Evolutionary conservation across 1,140 invertebrate species (phyloP).

Genomic region (Pseudachorutes palmiensis): DNA sequence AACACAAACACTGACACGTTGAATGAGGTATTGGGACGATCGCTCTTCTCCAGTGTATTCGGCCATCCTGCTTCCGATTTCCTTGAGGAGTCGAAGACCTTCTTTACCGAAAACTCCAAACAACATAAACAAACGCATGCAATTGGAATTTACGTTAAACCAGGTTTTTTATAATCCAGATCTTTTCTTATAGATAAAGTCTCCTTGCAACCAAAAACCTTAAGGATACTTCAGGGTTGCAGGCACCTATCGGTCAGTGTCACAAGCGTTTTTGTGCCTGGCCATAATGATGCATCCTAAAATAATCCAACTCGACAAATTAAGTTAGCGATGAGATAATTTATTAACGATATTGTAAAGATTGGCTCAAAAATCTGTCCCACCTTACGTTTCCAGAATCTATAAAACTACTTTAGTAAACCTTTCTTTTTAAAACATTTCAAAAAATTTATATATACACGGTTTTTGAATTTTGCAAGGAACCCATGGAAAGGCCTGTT

Average conservation of each 20-base stretch:
- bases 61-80: neutral
- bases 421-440: constrained; percentile 3
- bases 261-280: neutral
- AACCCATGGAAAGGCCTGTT: neutral
- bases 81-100: neutral
- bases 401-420: too few species aligned
- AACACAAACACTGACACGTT: neutral
- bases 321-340: neutral
- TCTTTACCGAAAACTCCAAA: too few species aligned
- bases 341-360: neutral
- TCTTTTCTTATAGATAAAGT: neutral
- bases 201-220: neutral
- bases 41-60: neutral
- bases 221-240: neutral
- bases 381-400: neutral
- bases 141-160: neutral
- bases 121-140: too few species aligned
- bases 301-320: neutral
- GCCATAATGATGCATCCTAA: neutral
- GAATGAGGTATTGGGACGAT: neutral
- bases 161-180: neutral
- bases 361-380: neutral
- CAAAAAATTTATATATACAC: neutral
- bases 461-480: neutral
- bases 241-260: neutral